Evolutionary conservation across 2,888 invertebrate genomes (phyloP).

Genomic region (Drosophila siamana): DNA sequence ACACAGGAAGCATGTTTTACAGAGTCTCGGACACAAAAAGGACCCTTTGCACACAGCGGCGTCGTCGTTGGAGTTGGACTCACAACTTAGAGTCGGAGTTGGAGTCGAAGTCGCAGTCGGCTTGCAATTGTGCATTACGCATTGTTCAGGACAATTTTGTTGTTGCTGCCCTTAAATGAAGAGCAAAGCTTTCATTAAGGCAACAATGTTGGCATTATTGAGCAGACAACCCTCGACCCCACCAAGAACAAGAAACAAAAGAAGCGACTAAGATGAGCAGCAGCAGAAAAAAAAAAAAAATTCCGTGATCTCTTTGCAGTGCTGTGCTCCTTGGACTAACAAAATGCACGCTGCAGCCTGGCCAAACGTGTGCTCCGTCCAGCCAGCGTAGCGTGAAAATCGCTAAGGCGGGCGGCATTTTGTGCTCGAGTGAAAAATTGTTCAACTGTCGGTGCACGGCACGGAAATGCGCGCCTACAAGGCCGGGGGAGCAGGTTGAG

Average conservation of each 20-base stretch:
- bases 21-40: conserved; percentile 63
- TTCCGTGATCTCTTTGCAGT: conserved; percentile 29
- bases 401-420: conserved; percentile 71
- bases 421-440: conserved; percentile 76
- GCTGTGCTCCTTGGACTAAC: conserved; percentile 23
- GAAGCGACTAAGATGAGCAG: not conserved
- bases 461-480: conserved; percentile 63
- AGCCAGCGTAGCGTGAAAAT: conserved; percentile 63
- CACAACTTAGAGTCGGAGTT: conserved; percentile 1
- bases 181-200: conserved; percentile 84
- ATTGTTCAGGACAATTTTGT: conserved; percentile 52
- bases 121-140: conserved; percentile 30
- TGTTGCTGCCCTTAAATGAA: conserved; percentile 73
- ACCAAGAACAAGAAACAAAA: conserved; percentile 1
- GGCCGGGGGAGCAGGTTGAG: conserved; percentile 23
- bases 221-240: conserved; percentile 63
- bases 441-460: conserved; percentile 52
- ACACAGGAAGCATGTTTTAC: conserved; percentile 71
- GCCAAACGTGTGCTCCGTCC: conserved; percentile 3
- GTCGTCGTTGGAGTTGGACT: conserved; percentile 14
- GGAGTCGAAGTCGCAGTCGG: conserved; percentile 1
- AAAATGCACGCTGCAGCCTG: conserved; percentile 60
- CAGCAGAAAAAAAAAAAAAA: conserved; percentile 9
- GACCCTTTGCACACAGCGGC: conserved; percentile 49
- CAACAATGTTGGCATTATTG: conserved; percentile 84